Conservation (phyloP, 2,797 vertebrate genomes). For the Pseudochirops cupreus region DNA sequence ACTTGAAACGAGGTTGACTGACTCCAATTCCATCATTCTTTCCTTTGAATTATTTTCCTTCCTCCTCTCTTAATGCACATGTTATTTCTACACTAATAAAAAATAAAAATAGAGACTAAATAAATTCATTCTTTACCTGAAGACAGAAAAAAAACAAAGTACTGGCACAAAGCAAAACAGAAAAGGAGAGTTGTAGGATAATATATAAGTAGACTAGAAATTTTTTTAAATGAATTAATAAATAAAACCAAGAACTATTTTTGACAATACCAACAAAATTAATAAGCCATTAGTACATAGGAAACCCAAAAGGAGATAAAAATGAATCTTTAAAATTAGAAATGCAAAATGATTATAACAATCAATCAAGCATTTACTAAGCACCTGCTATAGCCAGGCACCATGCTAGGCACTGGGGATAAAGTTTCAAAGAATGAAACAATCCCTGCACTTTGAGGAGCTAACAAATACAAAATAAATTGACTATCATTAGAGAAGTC, state of each 20-base stretch:
- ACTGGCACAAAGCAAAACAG: neutral
- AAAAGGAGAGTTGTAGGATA: neutral
- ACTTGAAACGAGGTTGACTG: neutral
- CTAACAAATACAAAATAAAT: neutral
- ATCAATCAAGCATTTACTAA: neutral
- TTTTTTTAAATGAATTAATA: neutral
- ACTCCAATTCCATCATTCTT: neutral
- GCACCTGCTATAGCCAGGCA: neutral
- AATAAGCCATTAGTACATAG: neutral
- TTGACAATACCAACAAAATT: neutral
- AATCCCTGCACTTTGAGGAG: neutral
- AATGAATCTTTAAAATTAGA: neutral
- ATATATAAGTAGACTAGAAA: neutral
- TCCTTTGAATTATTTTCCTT: neutral
- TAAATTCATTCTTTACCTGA: neutral
- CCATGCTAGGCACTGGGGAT: conserved; percentile 7
- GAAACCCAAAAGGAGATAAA: neutral
- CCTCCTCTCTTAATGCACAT: neutral
- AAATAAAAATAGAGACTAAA: neutral
- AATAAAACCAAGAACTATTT: neutral
- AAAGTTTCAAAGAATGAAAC: neutral
- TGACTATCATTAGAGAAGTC: neutral
- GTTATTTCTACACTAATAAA: neutral
- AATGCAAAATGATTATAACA: neutral
- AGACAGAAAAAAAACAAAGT: neutral